Evolutionary conservation across 2,888 invertebrate genomes (phyloP).

Genomic region (Parnassius apollo): DNA sequence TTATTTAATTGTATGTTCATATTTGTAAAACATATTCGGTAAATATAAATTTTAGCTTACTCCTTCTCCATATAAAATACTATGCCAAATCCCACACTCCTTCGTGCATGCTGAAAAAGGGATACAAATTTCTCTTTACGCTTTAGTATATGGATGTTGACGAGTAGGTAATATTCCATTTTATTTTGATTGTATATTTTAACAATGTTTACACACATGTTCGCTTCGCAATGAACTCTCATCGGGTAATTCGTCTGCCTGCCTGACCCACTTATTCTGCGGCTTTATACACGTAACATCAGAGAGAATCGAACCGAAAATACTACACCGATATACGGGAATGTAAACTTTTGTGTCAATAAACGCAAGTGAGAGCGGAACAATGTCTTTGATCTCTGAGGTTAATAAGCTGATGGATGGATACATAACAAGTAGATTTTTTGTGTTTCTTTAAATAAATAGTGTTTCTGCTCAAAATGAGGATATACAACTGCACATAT

Average conservation of each 20-base stretch:
- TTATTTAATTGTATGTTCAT: no score
- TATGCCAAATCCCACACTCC: no score
- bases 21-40: no score
- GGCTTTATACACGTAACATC: constrained; percentile 35
- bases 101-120: no score
- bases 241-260: constrained; percentile 3
- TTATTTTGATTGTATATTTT: no score
- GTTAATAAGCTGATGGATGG: constrained; percentile 44
- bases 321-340: constrained; percentile 32
- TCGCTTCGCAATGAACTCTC: constrained; percentile 10
- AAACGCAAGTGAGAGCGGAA: constrained; percentile 38
- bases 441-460: constrained; percentile 1
- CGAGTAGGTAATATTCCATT: no score
- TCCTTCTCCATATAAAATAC: no score
- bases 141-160: no score
- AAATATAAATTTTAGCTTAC: no score
- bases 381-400: constrained; percentile 46
- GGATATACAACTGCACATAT: no score
- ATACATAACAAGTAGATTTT: constrained; percentile 21
- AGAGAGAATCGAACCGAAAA: constrained; percentile 36
- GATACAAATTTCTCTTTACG: no score
- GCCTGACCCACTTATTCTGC: constrained; percentile 16
- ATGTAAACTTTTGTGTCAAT: constrained; percentile 39
- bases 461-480: no score
- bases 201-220: constrained; percentile 4